These are phyloP conservation scores for Zosterops lateralis DNA, from an alignment of 2,113 vertebrate genomes.

Conservation along the genomic window DNA sequence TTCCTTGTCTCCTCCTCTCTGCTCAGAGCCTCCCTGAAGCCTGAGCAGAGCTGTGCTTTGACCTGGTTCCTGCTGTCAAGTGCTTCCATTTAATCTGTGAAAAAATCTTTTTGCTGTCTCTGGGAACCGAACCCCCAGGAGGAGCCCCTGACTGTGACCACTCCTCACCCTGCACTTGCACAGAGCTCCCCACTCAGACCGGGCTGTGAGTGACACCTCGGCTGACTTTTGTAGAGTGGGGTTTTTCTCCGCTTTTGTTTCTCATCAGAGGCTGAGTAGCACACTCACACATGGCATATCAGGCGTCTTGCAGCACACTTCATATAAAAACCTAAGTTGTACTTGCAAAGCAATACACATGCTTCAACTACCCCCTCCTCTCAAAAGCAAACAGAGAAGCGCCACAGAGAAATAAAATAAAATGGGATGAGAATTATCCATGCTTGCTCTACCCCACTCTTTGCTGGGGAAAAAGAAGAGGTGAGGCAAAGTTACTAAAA, in stretches of 20 bases:
- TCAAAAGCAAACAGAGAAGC: conserved; percentile 55
- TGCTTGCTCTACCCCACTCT: neutral
- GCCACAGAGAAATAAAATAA: conserved; percentile 54
- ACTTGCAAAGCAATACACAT: conserved; percentile 61
- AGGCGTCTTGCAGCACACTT: conserved; percentile 58
- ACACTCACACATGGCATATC: conserved; percentile 6
- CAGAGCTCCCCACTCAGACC: neutral
- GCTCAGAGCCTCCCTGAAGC: neutral
- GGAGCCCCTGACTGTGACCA: neutral
- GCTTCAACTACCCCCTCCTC: conserved; percentile 53
- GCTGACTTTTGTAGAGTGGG: neutral
- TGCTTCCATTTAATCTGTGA: neutral
- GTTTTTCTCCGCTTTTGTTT: neutral
- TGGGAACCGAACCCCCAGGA: neutral
- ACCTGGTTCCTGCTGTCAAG: conserved; percentile 23
- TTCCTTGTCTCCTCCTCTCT: neutral
- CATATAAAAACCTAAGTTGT: conserved; percentile 69
- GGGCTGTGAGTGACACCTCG: neutral
- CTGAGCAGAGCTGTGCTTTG: conserved; percentile 2
- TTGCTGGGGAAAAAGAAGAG: neutral
- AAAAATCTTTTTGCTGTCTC: neutral
- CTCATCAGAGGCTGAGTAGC: conserved; percentile 3
- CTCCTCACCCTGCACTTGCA: neutral
- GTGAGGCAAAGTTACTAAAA: conserved; percentile 9
- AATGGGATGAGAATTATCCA: conserved; percentile 47